Base-by-base conservation (phyloP, 2,113 vertebrate species). In the Brachionichthys hirsutus region DNA sequence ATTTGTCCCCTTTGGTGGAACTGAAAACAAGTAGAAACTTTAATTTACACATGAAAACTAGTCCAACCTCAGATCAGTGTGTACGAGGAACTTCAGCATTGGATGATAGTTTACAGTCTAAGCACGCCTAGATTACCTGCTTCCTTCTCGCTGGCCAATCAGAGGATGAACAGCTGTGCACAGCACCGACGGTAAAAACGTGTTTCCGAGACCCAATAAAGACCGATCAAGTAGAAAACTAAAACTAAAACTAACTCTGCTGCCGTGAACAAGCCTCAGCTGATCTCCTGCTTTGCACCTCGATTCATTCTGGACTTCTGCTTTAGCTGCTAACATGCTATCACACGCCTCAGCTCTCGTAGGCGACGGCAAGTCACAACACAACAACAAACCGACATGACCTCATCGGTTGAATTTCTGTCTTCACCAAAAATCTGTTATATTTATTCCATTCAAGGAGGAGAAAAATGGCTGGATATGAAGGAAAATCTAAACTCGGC, bases 101-200 rank as follows among this genome's bases (percentile, higher is more conserved):
- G 53, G 34, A 55, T 53, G 52, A 2, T 6, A 49, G 73, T 81
- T 83, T 75, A 75, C 75, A 77, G 70, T 79, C 67, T n/a, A 79
- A 83, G 75, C 75, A 83, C 14, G 14, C 44, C 48, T 53, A 54
- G 67, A 67, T 73, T 75, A 67, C 77, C 81, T 61, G 67, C 18
- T 48, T 70, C 66, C 49, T 54, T 2, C 59, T 24, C 48, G 49
- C 52, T 11, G 53, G 55, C 77, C 77, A 80, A 76, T 78, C 58
- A 9, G 22, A 15, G 24, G 34, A 70, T 58, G 70, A 73, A 58
- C 38, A 54, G 54, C 16, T 6, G 12, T 38, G 44, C 13, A 8
- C 19, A 55, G 44, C 6, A 2, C 30, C 2, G 14, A 19, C 40
- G 22, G 22, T 44, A 42, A 18, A 47, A 47, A 9, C 3, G 8